A percentile compares a stretch with the other conserved stretches of the same genome.
phyloP scores from a whole-genome alignment of 2,888 invertebrate species.

The Cheilosia variabilis region DNA sequence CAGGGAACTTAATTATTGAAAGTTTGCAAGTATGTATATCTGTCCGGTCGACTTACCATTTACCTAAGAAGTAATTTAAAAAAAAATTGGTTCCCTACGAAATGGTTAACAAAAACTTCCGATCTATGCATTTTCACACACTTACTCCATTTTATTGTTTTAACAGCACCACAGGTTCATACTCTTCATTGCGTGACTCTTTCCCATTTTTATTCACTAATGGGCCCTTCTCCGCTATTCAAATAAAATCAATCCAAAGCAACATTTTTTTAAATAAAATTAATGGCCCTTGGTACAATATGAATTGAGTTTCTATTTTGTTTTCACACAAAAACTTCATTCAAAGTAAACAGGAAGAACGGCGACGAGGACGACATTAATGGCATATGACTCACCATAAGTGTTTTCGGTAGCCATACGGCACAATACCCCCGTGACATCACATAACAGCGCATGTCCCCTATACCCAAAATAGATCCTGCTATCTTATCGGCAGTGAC shows the following conservation, averaged over 20 bases:
- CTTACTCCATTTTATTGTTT: neutral
- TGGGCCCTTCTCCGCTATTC: slow-evolving; percentile 16
- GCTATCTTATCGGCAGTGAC: slow-evolving; percentile 61
- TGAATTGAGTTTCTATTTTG: slow-evolving; percentile 50
- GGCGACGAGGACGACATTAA: slow-evolving; percentile 54
- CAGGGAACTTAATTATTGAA: no score
- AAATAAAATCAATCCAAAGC: slow-evolving; percentile 27
- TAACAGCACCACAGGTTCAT: neutral
- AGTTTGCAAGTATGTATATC: no score
- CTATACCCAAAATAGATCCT: slow-evolving; percentile 33
- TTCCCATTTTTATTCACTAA: neutral
- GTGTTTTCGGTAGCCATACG: slow-evolving; percentile 67
- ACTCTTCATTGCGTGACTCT: neutral
- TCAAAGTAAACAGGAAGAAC: slow-evolving; percentile 63
- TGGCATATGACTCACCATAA: slow-evolving; percentile 64
- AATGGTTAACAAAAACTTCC: no score
- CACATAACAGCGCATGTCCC: slow-evolving; percentile 53
- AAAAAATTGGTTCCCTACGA: no score
- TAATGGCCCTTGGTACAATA: slow-evolving; percentile 35
- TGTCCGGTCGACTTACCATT: no score
- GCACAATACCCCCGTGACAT: slow-evolving; percentile 62
- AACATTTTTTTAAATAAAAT: slow-evolving; percentile 15
- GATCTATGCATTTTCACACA: neutral
- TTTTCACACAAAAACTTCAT: slow-evolving; percentile 65
- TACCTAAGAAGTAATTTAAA: no score